These are phyloP conservation scores for Nomada fucata DNA, from an alignment of 2,888 invertebrate species.

Conservation along the genomic window DNA sequence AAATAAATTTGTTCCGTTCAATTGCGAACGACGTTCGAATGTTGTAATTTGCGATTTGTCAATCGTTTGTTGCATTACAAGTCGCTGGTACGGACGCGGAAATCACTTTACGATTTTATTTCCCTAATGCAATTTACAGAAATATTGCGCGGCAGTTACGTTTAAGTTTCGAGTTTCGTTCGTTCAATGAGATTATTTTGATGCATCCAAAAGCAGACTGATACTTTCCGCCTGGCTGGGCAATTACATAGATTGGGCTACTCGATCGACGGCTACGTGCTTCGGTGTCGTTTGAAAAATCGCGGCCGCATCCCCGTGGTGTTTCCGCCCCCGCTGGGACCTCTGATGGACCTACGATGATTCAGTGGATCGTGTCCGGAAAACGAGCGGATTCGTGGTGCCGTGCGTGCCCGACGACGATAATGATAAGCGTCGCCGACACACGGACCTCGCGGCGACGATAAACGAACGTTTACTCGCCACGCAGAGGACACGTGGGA, in stretches of 20 bases:
- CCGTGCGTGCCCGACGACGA: constrained; percentile 63
- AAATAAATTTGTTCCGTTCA: no score
- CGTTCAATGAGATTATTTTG: no score
- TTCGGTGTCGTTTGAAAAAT: constrained; percentile 39
- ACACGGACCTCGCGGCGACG: constrained; percentile 25
- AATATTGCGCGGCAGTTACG: no score
- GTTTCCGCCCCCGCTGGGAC: constrained; percentile 48
- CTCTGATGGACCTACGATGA: constrained; percentile 51
- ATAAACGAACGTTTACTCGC: constrained; percentile 35
- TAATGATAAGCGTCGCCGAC: constrained; percentile 61
- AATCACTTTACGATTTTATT: no score
- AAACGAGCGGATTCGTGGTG: constrained; percentile 51
- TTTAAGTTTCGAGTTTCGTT: no score
- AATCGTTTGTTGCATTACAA: no score
- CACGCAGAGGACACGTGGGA: constrained; percentile 19
- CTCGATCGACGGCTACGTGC: constrained; percentile 23
- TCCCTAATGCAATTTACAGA: no score
- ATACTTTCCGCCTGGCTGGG: neutral
- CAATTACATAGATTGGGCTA: neutral
- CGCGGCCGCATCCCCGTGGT: neutral
- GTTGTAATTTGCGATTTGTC: no score
- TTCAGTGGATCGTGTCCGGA: constrained; percentile 54
- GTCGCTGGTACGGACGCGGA: no score
- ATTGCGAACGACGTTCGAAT: no score
- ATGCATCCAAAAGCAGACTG: no score